Evolutionary conservation across 2,888 invertebrate species (phyloP), one percentile per base, ranked within the genome.

Genomic region (Aphidius colemani): DNA sequence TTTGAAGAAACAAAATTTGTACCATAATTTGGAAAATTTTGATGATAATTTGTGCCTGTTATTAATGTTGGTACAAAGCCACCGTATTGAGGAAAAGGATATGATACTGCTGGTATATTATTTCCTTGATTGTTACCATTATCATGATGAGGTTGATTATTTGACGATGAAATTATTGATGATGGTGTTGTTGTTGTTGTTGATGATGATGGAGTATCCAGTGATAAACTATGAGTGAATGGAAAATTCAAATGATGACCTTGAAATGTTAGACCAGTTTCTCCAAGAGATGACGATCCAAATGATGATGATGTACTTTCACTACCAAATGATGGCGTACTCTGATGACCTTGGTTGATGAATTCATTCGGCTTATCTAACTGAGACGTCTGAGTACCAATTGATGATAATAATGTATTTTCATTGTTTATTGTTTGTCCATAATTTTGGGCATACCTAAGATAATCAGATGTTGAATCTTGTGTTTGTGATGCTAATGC

Each of bases 61-160:
- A 79, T 59, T 7, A 75, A 46, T 8, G 71, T 73, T 1, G 81
- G 80, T 9, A 78, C 70, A 57, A 79, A 77, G 40, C 78, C 74
- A n/a, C 74, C 73, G 56, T 76, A 78, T 10, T 75, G 70, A 6
- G 76, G 72, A 49, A 75, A 71, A 5, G 59, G 65, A 44, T 59
- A 58, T 6, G 53, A 49, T 7, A 65, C 8, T 30, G 70, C 2
- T 66, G 64, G 61, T 59, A 63, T 6, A 51, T 8, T 9, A 39
- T 71, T 56, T 3, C 56, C 61, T 50, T 50, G n/a, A 13, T n/a
- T 43, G 39, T 44, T 53, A 53, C 55, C 49, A 11, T 57, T 43
- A 45, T 18, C 41, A 48, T 61, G 45, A 55, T 41, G 30, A 8
- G 55, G 11, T 11, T n/a, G 5, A 50, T 7, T 9, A 58, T 8